Evolutionary conservation across 2,888 invertebrate species (phyloP).

Genomic region (Pteria penguin): DNA sequence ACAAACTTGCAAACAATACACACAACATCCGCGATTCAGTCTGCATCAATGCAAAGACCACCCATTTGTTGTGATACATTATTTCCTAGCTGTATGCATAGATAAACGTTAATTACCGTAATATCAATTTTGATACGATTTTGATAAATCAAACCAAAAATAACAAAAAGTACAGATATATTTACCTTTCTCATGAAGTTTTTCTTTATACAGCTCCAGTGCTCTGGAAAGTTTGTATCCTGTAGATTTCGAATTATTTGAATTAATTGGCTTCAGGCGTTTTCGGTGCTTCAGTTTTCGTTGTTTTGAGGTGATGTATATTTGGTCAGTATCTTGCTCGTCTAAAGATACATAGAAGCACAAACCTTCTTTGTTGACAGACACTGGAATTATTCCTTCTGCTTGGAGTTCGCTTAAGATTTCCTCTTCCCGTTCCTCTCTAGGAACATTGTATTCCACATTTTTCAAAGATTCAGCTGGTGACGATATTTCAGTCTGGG

Average conservation of each 20-base stretch:
- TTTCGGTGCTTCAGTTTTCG: background rate
- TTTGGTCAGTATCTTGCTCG: background rate
- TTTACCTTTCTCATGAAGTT: background rate
- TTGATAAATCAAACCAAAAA: no score
- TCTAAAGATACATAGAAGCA: background rate
- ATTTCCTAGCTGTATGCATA: no score
- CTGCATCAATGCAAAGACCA: no score
- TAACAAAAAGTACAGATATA: no score
- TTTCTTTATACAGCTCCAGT: background rate
- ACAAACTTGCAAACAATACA: no score
- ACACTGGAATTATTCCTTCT: conserved; percentile 1
- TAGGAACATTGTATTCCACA: no score
- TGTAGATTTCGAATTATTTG: background rate
- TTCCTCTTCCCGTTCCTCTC: background rate
- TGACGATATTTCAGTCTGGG: no score
- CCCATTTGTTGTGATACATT: no score
- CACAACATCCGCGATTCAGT: no score
- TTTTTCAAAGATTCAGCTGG: no score
- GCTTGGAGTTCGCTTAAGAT: background rate
- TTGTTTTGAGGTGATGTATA: background rate
- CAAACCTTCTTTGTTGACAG: background rate
- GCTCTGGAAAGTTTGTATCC: background rate
- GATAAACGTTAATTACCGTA: no score
- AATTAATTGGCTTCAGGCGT: background rate
- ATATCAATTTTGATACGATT: no score